Evolutionary conservation across 2,797 vertebrate genomes (phyloP).

Genomic region (Phrynocephalus forsythii): DNA sequence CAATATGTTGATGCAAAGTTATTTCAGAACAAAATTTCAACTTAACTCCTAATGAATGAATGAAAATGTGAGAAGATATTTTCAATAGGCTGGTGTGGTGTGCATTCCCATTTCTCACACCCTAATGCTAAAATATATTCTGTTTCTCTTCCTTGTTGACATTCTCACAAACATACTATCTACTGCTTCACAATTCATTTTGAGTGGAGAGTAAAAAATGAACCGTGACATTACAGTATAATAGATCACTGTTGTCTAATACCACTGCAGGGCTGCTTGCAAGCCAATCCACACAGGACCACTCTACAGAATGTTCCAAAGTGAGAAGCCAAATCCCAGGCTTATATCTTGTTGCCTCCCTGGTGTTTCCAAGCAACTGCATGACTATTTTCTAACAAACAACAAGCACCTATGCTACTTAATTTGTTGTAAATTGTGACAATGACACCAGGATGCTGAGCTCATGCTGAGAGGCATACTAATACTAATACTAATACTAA

Average conservation of each 20-base stretch:
- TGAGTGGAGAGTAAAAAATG: not conserved
- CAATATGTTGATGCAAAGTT: too few species aligned
- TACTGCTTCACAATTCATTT: conserved; percentile 3
- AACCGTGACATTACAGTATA: not conserved
- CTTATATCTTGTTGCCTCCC: conserved; percentile 13
- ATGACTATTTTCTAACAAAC: conserved; percentile 42
- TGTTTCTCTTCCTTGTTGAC: not conserved
- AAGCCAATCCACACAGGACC: not conserved
- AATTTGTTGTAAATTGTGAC: conserved; percentile 22
- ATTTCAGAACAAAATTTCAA: too few species aligned
- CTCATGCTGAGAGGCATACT: not conserved
- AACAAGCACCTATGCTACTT: conserved; percentile 52
- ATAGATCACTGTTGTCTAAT: not conserved
- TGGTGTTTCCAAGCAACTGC: conserved; percentile 44
- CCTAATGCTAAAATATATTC: not conserved
- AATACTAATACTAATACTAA: not conserved
- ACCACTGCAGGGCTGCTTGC: not conserved
- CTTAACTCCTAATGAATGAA: not conserved
- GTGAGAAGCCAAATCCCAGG: conserved; percentile 40
- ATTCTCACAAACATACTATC: not conserved
- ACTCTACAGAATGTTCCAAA: not conserved
- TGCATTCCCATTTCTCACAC: conserved; percentile 17
- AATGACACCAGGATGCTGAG: conserved; percentile 31
- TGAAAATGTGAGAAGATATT: not conserved
- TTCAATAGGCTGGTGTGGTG: not conserved